Evolutionary conservation across 2,113 vertebrate genomes (phyloP), one percentile per base, ranked within the genome.

Genomic region (Gnathonemus longibarbis): DNA sequence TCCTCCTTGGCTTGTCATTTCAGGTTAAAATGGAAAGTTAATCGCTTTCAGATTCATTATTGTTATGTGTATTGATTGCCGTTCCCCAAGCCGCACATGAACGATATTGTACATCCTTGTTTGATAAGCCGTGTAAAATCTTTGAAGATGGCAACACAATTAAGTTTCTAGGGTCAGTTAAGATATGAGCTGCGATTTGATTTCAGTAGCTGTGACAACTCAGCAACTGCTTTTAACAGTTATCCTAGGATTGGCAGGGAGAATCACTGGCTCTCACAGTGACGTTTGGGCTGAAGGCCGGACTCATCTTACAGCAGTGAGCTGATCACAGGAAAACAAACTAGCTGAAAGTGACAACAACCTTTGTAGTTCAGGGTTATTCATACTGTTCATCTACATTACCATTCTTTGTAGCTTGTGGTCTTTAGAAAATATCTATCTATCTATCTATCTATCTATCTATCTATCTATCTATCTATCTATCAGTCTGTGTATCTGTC

Each of bases 71-170:
- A 49, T 74, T 49, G 58, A 88, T 62, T 88, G 42, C 35, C 21
- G 24, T 88, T 48, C 45, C 24, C 24, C 21, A 27, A 88, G 86
- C 49, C 52, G 6, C 52, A 11, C 13, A 31, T 42, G 13, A 66
- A 45, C 21, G 39, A 70, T 27, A 88, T 66, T 88, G 10, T 53
- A 46, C 83, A 89, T 87, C 70, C 49, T 87, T 62, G 88, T 56
- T 70, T 86, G 89, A 91, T 89, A 91, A 70, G 89, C 89, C 58
- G 31, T 66, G 53, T 21, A 66, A 90, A 88, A 90, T 88, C 87
- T 90, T 62, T 50, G 70, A 74, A 90, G 88, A 56, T 49, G 84
- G 84, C 24, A 31, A 58, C 24, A 53, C 46, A 89, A 88, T 89
- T 77, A 42, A 80, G 86, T 88, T n/a, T 19, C 31, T 56, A 77